Evolutionary conservation across 2,797 vertebrate genomes (phyloP).

Genomic region (Pipistrellus pipistrellus): DNA sequence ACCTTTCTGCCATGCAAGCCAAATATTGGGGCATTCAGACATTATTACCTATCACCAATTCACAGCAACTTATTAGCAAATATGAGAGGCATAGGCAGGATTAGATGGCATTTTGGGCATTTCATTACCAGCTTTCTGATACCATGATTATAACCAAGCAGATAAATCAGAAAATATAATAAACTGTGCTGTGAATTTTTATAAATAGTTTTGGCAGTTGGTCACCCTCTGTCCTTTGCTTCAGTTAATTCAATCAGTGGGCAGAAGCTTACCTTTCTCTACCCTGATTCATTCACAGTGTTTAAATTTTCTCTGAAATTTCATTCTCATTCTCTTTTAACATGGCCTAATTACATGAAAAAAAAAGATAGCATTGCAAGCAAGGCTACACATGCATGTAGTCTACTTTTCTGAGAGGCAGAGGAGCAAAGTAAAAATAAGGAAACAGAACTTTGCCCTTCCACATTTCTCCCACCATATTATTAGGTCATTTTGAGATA

Average conservation of each 20-base stretch:
- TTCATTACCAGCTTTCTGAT: conserved; percentile 18
- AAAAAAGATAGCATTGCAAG: background rate
- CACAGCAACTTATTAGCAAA: conserved; percentile 46
- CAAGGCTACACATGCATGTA: background rate
- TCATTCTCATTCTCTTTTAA: conserved; percentile 41
- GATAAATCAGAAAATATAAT: conserved; percentile 54
- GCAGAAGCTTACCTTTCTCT: conserved; percentile 42
- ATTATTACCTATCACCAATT: conserved; percentile 42
- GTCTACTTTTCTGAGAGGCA: conserved; percentile 56
- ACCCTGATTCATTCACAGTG: conserved; percentile 24
- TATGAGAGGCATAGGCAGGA: background rate
- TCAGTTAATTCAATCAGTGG: background rate
- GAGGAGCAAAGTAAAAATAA: conserved; percentile 37
- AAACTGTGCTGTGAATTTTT: background rate
- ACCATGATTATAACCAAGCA: conserved; percentile 29
- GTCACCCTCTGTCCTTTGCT: conserved; percentile 10
- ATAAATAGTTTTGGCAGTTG: background rate
- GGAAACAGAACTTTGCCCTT: background rate
- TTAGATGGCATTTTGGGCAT: conserved; percentile 10
- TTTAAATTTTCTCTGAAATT: conserved; percentile 48
- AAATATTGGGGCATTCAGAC: background rate
- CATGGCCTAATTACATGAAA: conserved; percentile 36
- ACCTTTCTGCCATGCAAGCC: conserved; percentile 41
- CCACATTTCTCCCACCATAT: background rate
- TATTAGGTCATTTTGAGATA: background rate